phyloP scores from a whole-genome alignment of 2,797 vertebrate species.

The Pagetopsis macropterus region DNA sequence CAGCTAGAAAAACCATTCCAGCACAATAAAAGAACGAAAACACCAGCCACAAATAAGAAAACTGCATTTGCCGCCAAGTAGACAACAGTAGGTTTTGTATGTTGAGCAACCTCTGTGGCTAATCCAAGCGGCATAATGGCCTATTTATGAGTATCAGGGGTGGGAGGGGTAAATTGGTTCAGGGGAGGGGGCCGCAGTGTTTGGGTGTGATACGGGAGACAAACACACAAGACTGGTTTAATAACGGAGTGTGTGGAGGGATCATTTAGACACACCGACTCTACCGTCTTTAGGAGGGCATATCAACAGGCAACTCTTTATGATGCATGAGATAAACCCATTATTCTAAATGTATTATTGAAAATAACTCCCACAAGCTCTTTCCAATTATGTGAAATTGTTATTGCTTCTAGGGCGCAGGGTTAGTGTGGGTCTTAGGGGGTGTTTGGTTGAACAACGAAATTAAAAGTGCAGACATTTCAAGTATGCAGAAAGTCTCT shows the following conservation, averaged over 20 bases:
- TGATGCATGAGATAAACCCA: conserved; percentile 53
- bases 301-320: conserved; percentile 38
- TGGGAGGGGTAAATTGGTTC: conserved; percentile 72
- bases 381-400: conserved; percentile 38
- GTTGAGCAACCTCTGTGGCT: conserved; percentile 65
- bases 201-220: conserved; percentile 51
- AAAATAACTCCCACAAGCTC: conserved; percentile 48
- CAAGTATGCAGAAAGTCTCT: background rate
- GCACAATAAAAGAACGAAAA: conserved; percentile 46
- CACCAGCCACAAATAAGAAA: conserved; percentile 40
- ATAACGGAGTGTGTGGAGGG: conserved; percentile 38
- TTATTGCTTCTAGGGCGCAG: conserved; percentile 2
- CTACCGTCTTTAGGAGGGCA: conserved; percentile 15
- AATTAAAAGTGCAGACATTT: background rate
- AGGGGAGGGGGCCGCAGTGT: conserved; percentile 47
- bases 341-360: conserved; percentile 50
- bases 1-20: background rate
- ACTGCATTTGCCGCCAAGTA: conserved; percentile 56
- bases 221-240: conserved; percentile 45
- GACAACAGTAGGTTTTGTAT: conserved; percentile 74
- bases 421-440: background rate
- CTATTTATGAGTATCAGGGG: conserved; percentile 74
- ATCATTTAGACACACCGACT: conserved; percentile 32
- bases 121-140: conserved; percentile 76
- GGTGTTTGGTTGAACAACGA: conserved; percentile 7